Conservation (phyloP, 2,797 vertebrate genomes). For the Malurus leucopterus region DNA sequence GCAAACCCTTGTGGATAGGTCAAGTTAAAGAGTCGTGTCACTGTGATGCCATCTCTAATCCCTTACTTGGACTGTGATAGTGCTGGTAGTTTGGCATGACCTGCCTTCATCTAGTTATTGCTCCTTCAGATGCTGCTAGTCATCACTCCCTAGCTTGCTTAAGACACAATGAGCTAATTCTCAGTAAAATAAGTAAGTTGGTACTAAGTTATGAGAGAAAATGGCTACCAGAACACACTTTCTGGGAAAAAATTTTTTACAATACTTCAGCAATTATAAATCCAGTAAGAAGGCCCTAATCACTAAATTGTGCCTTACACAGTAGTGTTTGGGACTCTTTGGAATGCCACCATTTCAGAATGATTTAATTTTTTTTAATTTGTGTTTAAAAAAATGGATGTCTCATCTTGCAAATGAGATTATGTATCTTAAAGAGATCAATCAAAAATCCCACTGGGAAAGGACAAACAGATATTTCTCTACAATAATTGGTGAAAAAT, state of each 20-base stretch:
- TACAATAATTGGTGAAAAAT: neutral
- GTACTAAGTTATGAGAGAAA: neutral
- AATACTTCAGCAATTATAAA: neutral
- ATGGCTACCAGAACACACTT: neutral
- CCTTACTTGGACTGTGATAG: neutral
- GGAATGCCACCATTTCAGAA: neutral
- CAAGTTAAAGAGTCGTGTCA: neutral
- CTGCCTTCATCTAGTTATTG: neutral
- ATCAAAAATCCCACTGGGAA: neutral
- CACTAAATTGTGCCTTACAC: neutral
- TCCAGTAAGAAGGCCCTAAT: neutral
- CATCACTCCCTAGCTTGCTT: neutral
- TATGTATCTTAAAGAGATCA: neutral
- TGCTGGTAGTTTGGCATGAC: neutral
- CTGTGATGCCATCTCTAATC: neutral
- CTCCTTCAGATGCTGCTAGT: neutral
- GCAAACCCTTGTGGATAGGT: neutral
- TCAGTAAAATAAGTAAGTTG: neutral
- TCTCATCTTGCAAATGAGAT: neutral
- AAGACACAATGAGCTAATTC: neutral
- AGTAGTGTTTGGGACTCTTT: neutral
- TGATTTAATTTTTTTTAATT: neutral
- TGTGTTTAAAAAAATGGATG: neutral
- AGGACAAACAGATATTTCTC: neutral
- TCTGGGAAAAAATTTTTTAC: neutral